Evolutionary conservation across 2,888 invertebrate genomes (phyloP), one percentile per base, ranked within the genome.

Genomic region (Dolomedes plantarius): DNA sequence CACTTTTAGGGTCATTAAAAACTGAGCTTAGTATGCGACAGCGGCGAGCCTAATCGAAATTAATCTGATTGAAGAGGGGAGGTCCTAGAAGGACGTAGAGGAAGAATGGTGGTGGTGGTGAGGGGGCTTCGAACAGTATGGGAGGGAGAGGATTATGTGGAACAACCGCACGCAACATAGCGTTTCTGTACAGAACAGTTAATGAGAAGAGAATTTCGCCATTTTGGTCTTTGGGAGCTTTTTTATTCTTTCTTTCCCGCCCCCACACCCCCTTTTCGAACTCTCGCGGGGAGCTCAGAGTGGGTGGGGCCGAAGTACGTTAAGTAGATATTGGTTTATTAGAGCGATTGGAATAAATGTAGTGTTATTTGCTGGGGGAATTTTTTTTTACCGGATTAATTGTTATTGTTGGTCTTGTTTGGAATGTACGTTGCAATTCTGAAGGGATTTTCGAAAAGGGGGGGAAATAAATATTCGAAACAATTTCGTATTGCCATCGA

Each of bases 281-380:
- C 23, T 56, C 56, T 23, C 56, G 3, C 1, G 5, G 56, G 56
- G 56, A 23, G 56, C n/a, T 16, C 16, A 11, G 56, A 23, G 23
- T 19, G 56, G 56, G 56, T 23, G 56, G 19, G 56, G 23, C 56
- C 19, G 23, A 16, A 5, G 1, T 56, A 23, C 56, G 16, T 23
- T 56, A 56, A 56, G 56, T 23, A 56, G 56, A 56, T 56, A 56
- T 56, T 56, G 56, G 56, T 56, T 56, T 56, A 56, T 56, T 56
- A 56, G 56, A 23, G 23, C 23, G 56, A 56, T 56, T 56, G 56
- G 16, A 56, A 56, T 56, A 56, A 56, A 56, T 11, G 56, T 16
- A 16, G 56, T 23, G 5, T 56, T 56, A 11, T 56, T 56, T 46
- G 16, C 6, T 1, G 19, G 56, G 23, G 23, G 23, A 56, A 23